phyloP scores from a whole-genome alignment of 37 sponge, comb jelly and placozoan genomes.

The Cladorhizidae sp. region DNA sequence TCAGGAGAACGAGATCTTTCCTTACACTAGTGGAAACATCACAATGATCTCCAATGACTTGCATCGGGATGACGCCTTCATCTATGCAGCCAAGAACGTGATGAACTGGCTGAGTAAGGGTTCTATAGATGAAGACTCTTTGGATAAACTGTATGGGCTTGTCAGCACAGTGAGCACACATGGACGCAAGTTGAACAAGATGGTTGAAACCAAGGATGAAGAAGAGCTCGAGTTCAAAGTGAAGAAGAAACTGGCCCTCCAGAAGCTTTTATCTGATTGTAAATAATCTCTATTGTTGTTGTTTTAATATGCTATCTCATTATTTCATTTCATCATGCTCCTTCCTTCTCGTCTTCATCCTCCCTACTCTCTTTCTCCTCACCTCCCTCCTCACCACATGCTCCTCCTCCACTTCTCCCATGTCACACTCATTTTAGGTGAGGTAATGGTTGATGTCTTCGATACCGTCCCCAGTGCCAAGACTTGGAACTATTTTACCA shows the following conservation, averaged over 20 bases:
- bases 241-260: slow-evolving; percentile 11
- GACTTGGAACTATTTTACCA: slow-evolving; percentile 62
- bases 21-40: slow-evolving; percentile 28
- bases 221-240: slow-evolving; percentile 11
- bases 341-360: background rate
- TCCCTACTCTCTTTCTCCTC: too few species aligned
- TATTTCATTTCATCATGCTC: too few species aligned
- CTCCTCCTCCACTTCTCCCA: background rate
- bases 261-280: slow-evolving; percentile 31
- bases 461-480: slow-evolving; percentile 23
- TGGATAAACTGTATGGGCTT: slow-evolving; percentile 64
- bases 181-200: slow-evolving; percentile 51
- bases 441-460: slow-evolving; percentile 42
- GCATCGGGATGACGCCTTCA: slow-evolving; percentile 50
- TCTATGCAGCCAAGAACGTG: slow-evolving; percentile 47
- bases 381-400: too few species aligned
- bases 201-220: slow-evolving; percentile 33
- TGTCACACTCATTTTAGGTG: slow-evolving; percentile 31
- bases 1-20: slow-evolving; percentile 26
- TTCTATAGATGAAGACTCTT: slow-evolving; percentile 18
- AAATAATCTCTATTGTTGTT: background rate
- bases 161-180: slow-evolving; percentile 42
- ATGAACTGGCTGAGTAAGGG: slow-evolving; percentile 68
- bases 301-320: background rate
- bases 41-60: slow-evolving; percentile 40